A percentile compares a stretch with the other conserved stretches of the same genome.
These are phyloP conservation scores for Saccostrea echinata DNA, from an alignment of 1,140 invertebrate species.

Conservation along the genomic window DNA sequence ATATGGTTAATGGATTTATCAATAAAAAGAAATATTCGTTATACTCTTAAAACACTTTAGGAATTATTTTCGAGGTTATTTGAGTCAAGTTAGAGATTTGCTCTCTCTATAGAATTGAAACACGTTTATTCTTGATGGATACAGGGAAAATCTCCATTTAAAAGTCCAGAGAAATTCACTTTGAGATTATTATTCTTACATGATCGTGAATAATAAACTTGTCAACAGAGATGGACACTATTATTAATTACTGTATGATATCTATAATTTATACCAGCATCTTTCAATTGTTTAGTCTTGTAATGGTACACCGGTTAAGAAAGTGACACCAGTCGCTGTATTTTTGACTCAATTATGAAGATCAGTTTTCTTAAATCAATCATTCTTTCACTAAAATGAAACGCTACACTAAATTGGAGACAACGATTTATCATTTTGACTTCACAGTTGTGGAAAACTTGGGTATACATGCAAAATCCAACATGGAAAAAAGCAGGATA, in stretches of 20 bases:
- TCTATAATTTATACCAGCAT: neutral
- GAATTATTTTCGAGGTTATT: no score
- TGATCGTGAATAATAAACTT: neutral
- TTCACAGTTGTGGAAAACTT: neutral
- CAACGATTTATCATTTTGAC: slow-evolving; percentile 3
- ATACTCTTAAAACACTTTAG: no score
- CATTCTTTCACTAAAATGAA: neutral
- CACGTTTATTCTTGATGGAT: neutral
- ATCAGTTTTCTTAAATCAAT: slow-evolving; percentile 18
- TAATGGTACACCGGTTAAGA: neutral
- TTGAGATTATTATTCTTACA: neutral
- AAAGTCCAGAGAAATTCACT: neutral
- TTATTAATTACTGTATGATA: neutral
- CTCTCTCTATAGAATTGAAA: no score
- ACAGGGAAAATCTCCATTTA: neutral
- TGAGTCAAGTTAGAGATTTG: no score
- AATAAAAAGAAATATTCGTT: no score
- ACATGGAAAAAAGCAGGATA: neutral
- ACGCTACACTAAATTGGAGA: neutral
- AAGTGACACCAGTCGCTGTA: neutral
- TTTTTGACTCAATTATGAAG: neutral
- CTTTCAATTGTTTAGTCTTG: neutral
- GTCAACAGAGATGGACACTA: neutral
- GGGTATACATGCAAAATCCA: neutral
- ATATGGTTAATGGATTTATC: neutral